Conservation (phyloP, 2,797 vertebrate genomes). For the Ctenopoma multispine region DNA sequence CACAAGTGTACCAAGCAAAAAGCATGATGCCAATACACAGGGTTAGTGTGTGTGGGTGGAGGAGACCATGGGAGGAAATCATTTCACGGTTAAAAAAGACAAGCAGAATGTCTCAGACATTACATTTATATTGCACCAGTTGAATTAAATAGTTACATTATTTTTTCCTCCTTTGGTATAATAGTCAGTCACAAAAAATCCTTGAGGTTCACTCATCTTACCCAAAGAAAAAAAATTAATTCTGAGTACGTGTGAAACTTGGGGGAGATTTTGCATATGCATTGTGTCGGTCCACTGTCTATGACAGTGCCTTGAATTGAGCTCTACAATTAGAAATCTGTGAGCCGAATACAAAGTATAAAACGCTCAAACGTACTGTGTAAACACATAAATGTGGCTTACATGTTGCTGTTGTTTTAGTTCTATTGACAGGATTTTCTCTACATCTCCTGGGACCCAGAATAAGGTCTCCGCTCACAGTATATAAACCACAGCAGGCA, state of each 20-base stretch:
- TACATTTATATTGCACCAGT: conserved; percentile 34
- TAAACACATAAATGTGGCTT: background rate
- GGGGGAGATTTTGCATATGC: conserved; percentile 1
- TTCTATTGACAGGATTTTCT: background rate
- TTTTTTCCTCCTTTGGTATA: conserved; percentile 16
- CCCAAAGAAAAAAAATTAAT: background rate
- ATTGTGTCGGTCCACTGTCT: too few species aligned
- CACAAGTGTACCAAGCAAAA: conserved; percentile 7
- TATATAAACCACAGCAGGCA: background rate
- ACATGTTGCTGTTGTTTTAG: background rate
- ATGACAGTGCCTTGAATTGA: background rate
- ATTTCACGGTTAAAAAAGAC: conserved; percentile 11
- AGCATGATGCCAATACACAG: conserved; percentile 12
- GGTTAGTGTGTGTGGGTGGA: conserved; percentile 41
- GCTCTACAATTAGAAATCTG: background rate
- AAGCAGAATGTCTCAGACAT: conserved; percentile 6
- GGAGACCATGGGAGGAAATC: conserved; percentile 23
- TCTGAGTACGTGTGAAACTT: too few species aligned
- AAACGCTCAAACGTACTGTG: background rate
- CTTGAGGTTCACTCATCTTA: conserved; percentile 17
- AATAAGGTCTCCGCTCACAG: background rate
- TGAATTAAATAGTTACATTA: conserved; percentile 33
- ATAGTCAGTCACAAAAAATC: conserved; percentile 18
- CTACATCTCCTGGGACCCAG: background rate
- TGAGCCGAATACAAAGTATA: background rate